Evolutionary conservation across 2,113 vertebrate species (phyloP).

Genomic region (Sus scrofa): T2T-Sscrofa CM000814.6:124022001-124022500

Average conservation of each 20-base stretch:
- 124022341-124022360: not conserved
- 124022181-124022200: conserved; percentile 46
- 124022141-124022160: conserved; percentile 44
- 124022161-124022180: conserved; percentile 6
- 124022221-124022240: conserved; percentile 20
- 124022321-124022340: not conserved
- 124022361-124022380: not conserved
- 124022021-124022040: not conserved
- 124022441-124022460: not conserved
- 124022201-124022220: not conserved
- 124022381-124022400: not conserved
- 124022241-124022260: conserved; percentile 30
- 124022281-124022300: not conserved
- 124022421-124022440: not conserved
- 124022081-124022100: conserved; percentile 24
- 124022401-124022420: not conserved
- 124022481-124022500: not conserved
- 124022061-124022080: conserved; percentile 24
- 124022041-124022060: not conserved
- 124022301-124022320: conserved; percentile 9
- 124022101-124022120: not conserved
- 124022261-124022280: conserved; percentile 60
- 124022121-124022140: conserved; percentile 41
- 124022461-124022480: not conserved
- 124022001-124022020: not conserved